These are phyloP conservation scores for Teleogryllus oceanicus DNA, from an alignment of 2,888 invertebrate genomes.

Conservation along the genomic window DNA sequence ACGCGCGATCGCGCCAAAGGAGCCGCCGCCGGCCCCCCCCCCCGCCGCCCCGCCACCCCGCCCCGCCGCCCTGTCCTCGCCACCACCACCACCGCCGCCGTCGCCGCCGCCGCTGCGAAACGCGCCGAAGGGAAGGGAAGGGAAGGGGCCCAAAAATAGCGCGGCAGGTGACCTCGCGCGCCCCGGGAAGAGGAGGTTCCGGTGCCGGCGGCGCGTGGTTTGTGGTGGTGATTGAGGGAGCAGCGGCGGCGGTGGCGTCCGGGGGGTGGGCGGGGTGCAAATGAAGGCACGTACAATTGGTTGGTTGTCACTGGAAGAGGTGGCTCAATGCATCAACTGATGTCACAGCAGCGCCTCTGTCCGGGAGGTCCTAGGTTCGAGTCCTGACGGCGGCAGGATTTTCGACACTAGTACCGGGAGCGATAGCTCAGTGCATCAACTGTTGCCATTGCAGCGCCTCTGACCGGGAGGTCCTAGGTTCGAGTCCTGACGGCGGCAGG, in stretches of 20 bases:
- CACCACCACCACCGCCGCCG: not conserved
- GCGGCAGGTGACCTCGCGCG: not conserved
- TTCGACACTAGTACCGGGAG: no score
- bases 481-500: no score
- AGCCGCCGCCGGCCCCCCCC: not conserved
- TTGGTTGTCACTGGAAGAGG: no score
- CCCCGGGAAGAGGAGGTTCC: not conserved
- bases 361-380: no score
- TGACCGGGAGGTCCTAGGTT: no score
- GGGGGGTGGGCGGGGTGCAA: not conserved
- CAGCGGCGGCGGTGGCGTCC: not conserved
- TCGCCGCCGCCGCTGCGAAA: not conserved
- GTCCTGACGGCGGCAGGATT: no score
- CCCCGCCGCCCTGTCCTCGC: not conserved
- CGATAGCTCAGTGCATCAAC: no score
- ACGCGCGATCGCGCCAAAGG: not conserved
- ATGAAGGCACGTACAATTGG: no score
- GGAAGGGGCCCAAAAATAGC: not conserved
- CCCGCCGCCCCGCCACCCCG: not conserved
- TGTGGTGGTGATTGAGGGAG: not conserved
- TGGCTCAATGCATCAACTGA: no score
- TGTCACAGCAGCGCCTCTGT: no score
- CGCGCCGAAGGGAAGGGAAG: not conserved
- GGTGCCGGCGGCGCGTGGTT: not conserved
- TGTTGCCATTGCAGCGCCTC: no score